Evolutionary conservation across 2,113 vertebrate species (phyloP).

Genomic region (Callospermophilus lateralis): DNA sequence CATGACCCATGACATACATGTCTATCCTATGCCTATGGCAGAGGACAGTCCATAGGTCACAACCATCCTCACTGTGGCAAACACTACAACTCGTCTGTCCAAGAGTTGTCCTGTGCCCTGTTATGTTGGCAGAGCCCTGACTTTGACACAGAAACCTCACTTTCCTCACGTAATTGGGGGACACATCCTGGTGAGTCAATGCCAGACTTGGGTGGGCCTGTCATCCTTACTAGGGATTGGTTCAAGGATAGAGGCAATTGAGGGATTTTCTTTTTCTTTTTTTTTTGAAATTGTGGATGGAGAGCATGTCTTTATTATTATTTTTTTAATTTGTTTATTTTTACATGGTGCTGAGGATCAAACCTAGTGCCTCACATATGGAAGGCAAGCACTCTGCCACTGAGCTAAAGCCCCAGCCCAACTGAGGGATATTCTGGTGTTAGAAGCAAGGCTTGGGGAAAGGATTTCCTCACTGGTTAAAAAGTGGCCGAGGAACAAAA

Average conservation of each 20-base stretch:
- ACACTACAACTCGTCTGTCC: background rate
- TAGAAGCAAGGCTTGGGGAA: background rate
- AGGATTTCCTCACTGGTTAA: background rate
- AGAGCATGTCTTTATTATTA: too few species aligned
- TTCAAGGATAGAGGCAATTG: background rate
- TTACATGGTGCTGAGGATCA: too few species aligned
- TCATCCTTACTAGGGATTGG: background rate
- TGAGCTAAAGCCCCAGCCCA: too few species aligned
- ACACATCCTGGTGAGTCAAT: background rate
- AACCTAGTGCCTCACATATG: too few species aligned
- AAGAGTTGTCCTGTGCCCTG: background rate
- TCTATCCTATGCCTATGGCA: background rate
- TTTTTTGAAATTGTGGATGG: too few species aligned
- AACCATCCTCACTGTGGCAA: background rate
- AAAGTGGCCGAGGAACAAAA: background rate
- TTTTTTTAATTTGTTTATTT: too few species aligned
- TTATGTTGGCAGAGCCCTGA: background rate
- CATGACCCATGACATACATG: background rate
- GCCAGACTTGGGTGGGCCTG: background rate
- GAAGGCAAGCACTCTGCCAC: too few species aligned
- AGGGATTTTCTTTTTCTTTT: too few species aligned
- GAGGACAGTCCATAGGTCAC: background rate
- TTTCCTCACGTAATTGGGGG: background rate
- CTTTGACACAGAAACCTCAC: background rate
- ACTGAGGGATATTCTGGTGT: background rate